A percentile compares a stretch with the other conserved stretches of the same genome.
Evolutionary conservation across 2,797 vertebrate genomes (phyloP).

Genomic region (Pampus argenteus): DNA sequence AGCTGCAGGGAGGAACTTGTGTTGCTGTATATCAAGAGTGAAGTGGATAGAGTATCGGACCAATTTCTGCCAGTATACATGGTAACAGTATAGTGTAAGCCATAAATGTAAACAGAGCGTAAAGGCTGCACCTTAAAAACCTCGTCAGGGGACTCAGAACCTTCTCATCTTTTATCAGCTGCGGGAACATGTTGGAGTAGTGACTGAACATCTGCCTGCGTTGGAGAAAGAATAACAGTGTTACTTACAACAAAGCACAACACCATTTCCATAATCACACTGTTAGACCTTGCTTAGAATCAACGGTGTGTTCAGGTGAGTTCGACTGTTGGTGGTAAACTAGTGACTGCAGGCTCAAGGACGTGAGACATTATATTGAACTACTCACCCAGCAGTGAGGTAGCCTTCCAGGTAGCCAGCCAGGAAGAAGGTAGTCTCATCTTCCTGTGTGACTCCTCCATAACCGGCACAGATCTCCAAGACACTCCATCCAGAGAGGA

Average conservation of each 20-base stretch:
- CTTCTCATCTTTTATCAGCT: slow-evolving; percentile 85
- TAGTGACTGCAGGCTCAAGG: not conserved
- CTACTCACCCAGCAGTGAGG: slow-evolving; percentile 90
- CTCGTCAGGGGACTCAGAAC: slow-evolving; percentile 82
- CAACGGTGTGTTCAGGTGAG: not conserved
- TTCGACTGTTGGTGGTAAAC: not conserved
- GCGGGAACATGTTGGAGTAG: slow-evolving; percentile 90
- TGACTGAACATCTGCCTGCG: slow-evolving; percentile 90
- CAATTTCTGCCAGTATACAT: not conserved
- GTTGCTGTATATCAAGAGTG: not conserved
- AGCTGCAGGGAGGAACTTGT: not conserved
- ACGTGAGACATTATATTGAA: not conserved
- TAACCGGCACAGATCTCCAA: slow-evolving; percentile 91
- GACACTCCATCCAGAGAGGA: slow-evolving; percentile 89
- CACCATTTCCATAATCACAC: not conserved
- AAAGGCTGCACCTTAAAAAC: slow-evolving; percentile 85
- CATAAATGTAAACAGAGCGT: not conserved
- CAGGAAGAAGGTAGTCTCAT: slow-evolving; percentile 87
- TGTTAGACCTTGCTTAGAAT: too few relatives aligned
- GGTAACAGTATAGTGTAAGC: not conserved
- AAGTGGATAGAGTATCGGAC: not conserved
- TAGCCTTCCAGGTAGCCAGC: slow-evolving; percentile 94
- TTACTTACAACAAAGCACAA: not conserved
- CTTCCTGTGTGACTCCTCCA: slow-evolving; percentile 76
- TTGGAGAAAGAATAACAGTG: slow-evolving; percentile 24